These are phyloP conservation scores for Mamestra brassicae DNA, from an alignment of 2,888 invertebrate genomes.

Conservation along the genomic window DNA sequence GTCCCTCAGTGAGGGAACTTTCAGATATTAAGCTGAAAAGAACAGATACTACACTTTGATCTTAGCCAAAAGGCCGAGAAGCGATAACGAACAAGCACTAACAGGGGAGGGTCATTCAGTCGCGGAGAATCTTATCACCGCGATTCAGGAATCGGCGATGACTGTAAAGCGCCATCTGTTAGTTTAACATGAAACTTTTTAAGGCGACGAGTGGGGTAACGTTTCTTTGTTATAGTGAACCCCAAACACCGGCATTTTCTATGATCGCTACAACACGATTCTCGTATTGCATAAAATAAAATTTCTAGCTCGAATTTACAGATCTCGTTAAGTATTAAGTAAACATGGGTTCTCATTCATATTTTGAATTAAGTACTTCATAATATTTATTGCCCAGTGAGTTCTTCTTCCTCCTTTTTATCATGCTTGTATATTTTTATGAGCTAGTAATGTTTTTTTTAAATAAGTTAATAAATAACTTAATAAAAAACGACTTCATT, in stretches of 20 bases:
- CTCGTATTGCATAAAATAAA: neutral
- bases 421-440: too few relatives aligned
- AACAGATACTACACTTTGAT: constrained; percentile 46
- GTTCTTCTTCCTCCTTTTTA: too few relatives aligned
- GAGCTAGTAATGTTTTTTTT: too few relatives aligned
- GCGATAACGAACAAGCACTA: neutral
- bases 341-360: too few relatives aligned
- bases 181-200: constrained; percentile 5
- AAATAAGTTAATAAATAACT: too few relatives aligned
- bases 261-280: neutral
- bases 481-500: too few relatives aligned
- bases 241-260: neutral
- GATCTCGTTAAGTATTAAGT: too few relatives aligned
- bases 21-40: constrained; percentile 44
- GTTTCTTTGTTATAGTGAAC: neutral
- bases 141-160: constrained; percentile 8
- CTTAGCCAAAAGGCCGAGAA: constrained; percentile 36
- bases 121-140: constrained; percentile 30
- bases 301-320: neutral
- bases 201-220: neutral
- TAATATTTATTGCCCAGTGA: too few relatives aligned
- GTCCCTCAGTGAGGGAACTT: neutral
- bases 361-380: too few relatives aligned
- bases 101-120: neutral
- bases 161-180: constrained; percentile 38